Conservation (phyloP, 1,140 invertebrate species). For the Copidosoma floridanum region DNA sequence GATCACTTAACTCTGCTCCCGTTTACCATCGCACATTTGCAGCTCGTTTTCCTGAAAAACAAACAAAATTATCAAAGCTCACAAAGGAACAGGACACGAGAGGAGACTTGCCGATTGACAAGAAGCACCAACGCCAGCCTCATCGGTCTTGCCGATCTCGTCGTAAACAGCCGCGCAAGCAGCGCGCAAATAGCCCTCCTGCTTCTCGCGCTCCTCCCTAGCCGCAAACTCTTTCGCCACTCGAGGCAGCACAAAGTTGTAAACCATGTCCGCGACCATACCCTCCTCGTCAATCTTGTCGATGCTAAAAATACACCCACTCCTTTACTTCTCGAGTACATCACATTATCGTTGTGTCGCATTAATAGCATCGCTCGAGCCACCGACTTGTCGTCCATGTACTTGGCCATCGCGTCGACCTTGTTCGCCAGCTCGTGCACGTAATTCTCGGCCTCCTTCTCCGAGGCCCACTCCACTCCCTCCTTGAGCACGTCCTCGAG, state of each 20-base stretch:
- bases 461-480: conserved; percentile 61
- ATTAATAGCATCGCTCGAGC: too few relatives aligned
- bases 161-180: conserved; percentile 34
- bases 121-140: too few relatives aligned
- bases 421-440: conserved; percentile 58
- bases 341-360: too few relatives aligned
- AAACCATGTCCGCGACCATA: conserved; percentile 62
- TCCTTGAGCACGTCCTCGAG: conserved; percentile 65
- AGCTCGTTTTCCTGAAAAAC: too few relatives aligned
- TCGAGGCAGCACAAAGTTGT: conserved; percentile 65
- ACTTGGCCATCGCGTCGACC: conserved; percentile 18
- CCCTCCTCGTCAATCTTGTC: conserved; percentile 58
- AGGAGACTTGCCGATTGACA: too few relatives aligned
- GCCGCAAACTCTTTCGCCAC: conserved; percentile 50
- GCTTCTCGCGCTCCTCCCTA: conserved; percentile 39
- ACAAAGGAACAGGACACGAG: too few relatives aligned
- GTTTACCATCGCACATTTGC: too few relatives aligned
- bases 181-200: conserved; percentile 32
- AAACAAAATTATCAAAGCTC: too few relatives aligned
- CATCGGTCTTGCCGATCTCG: too few relatives aligned
- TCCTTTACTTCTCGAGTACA: too few relatives aligned
- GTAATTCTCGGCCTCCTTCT: conserved; percentile 58
- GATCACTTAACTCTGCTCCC: too few relatives aligned
- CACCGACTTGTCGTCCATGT: conserved; percentile 1
- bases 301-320: conserved; percentile 36